Conservation (phyloP, 2,797 vertebrate genomes). For the Falco berigora region DNA sequence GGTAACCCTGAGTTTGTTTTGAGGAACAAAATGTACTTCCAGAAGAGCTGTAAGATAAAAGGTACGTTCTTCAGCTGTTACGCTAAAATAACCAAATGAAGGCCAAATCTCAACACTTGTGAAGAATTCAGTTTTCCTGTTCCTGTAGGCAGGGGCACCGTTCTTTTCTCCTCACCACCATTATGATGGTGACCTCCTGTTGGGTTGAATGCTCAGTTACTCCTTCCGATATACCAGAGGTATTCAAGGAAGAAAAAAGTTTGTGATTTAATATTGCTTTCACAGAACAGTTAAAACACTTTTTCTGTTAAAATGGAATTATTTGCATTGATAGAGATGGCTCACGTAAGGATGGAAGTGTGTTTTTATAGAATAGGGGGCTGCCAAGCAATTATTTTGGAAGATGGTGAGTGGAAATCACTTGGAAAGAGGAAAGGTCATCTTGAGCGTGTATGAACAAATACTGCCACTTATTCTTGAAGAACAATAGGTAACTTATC, state of each 20-base stretch:
- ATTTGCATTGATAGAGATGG: background rate
- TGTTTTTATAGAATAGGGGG: background rate
- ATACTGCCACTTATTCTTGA: slow-evolving; percentile 10
- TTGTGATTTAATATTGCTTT: background rate
- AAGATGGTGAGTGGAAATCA: slow-evolving; percentile 35
- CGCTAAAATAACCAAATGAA: background rate
- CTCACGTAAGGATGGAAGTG: background rate
- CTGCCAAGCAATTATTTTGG: background rate
- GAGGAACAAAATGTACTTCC: background rate
- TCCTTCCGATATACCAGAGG: background rate
- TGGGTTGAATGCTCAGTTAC: background rate
- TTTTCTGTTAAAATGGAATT: background rate
- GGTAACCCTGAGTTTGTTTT: background rate
- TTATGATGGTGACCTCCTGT: background rate
- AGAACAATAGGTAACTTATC: slow-evolving; percentile 41
- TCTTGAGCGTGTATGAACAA: slow-evolving; percentile 4
- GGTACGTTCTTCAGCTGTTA: background rate
- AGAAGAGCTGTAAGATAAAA: background rate
- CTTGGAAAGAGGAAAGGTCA: slow-evolving; percentile 44
- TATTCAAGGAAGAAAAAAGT: background rate
- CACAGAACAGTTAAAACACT: background rate
- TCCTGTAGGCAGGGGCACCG: background rate
- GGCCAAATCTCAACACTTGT: background rate
- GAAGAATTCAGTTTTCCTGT: background rate
- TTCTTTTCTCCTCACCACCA: background rate